phyloP scores from a whole-genome alignment of 2,797 vertebrate species.

The Gambelia wislizenii region DNA sequence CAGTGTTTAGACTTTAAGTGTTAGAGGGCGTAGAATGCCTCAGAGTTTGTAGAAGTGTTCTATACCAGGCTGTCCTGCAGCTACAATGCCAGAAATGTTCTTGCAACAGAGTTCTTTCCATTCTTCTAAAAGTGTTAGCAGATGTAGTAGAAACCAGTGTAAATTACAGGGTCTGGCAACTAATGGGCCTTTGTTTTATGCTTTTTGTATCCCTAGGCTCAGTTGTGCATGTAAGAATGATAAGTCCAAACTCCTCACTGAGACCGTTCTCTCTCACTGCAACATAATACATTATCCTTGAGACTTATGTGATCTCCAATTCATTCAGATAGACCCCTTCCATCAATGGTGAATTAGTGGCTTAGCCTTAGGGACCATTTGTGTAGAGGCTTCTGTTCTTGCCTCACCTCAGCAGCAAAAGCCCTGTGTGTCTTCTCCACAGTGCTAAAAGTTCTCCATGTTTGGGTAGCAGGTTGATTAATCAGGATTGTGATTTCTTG shows the following conservation, averaged over 20 bases:
- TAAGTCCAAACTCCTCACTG: constrained; percentile 1
- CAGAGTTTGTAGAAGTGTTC: background rate
- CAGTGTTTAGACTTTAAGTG: background rate
- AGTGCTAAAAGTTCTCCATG: background rate
- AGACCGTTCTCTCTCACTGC: background rate
- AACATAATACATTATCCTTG: constrained; percentile 17
- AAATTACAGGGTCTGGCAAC: background rate
- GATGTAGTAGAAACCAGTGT: background rate
- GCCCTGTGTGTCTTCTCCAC: background rate
- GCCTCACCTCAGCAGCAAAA: background rate
- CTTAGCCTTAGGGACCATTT: background rate
- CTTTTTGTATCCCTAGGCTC: background rate
- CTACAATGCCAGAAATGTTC: background rate
- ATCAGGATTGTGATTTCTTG: background rate
- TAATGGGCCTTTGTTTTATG: background rate
- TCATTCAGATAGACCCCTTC: constrained; percentile 24
- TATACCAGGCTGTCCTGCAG: background rate
- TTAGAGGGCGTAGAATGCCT: background rate
- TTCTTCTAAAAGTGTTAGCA: background rate
- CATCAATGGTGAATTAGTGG: constrained; percentile 23
- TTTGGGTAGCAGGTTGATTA: background rate
- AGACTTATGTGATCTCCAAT: constrained; percentile 24
- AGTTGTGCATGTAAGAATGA: background rate
- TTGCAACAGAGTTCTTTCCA: background rate
- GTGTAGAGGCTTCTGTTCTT: background rate